Base-by-base conservation (phyloP, 2,888 invertebrate genomes). In the Diachrysia chrysitis region DNA sequence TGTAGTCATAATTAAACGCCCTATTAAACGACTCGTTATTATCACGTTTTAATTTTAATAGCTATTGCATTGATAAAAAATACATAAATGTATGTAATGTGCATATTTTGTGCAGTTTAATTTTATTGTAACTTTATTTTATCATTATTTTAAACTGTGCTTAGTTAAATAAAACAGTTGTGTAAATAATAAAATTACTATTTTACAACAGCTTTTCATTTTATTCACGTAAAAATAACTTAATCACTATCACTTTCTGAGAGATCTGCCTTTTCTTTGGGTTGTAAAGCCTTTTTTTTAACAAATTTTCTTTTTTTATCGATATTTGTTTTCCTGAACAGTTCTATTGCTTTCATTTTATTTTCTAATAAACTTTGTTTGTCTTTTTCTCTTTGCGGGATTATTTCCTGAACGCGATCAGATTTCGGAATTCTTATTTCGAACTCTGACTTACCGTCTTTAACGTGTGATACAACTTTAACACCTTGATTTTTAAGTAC, bases 291-390 rank as follows among this genome's bases (percentile, higher is more conserved):
- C 81, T 92, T 96, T 53, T 91, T 91, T 74, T 94, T 91, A 19
- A 91, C 92, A 7, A 93, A 61, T 73, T 91, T 95, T 79, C 89
- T 95, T 65, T 95, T 96, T n/a, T 95, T 93, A 76, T 96, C 97
- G 68, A 95, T 94, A 81, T 96, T 96, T 0, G 96, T 96, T 89
- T 96, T 97, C 74, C 97, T 96, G 74, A 97, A 96, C 61, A 97
- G 84, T 88, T 97, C 97, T 56, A 98, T 97, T 0, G 98, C 98
- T 88, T 97, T 96, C 83, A 97, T 90, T 91, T 97, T 98, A 78
- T 96, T 97, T 84, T 96, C 96, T 55, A 97, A 90, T 73, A 97
- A 92, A 84, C 96, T 95, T 71, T 95, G 93, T 87, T 96, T 96
- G 75, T 97, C 96, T 71, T 96, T 96, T 86, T 97, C 97, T 76